Evolutionary conservation across 2,113 vertebrate genomes (phyloP).

Genomic region (Phalacrocorax brasilianus): DNA sequence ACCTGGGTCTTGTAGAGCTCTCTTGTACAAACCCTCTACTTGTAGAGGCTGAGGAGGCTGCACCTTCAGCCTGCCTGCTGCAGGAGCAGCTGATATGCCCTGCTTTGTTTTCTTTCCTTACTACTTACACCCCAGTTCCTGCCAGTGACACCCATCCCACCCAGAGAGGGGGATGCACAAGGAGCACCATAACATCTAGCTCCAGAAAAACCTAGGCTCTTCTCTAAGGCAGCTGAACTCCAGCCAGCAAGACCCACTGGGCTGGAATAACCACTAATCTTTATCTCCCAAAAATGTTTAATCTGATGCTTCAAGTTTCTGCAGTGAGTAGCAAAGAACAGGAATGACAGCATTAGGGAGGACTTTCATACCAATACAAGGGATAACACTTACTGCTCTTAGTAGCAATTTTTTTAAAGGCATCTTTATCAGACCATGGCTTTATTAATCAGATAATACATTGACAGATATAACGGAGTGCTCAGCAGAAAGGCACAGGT

Average conservation of each 20-base stretch:
- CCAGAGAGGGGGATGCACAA: rapidly evolving
- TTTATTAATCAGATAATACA: background rate
- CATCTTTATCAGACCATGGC: background rate
- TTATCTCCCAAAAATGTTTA: background rate
- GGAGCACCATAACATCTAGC: background rate
- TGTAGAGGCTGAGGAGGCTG: background rate
- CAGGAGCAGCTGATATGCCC: rapidly evolving
- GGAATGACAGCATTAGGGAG: background rate
- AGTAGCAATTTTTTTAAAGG: background rate
- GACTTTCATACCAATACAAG: background rate
- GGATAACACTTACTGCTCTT: background rate
- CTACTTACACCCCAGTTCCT: background rate
- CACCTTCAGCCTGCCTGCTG: background rate
- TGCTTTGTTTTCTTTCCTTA: background rate
- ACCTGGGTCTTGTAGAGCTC: background rate
- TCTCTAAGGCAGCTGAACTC: background rate
- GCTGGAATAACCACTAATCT: background rate
- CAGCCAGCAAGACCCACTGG: background rate
- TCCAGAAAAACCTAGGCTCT: background rate
- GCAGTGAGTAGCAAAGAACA: background rate
- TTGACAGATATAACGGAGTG: background rate
- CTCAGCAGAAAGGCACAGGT: background rate
- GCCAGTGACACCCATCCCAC: background rate
- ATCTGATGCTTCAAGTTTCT: background rate
- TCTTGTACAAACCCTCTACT: background rate